Evolutionary conservation across 1,140 invertebrate genomes (phyloP).

Genomic region (Drosophila biarmipes): DNA sequence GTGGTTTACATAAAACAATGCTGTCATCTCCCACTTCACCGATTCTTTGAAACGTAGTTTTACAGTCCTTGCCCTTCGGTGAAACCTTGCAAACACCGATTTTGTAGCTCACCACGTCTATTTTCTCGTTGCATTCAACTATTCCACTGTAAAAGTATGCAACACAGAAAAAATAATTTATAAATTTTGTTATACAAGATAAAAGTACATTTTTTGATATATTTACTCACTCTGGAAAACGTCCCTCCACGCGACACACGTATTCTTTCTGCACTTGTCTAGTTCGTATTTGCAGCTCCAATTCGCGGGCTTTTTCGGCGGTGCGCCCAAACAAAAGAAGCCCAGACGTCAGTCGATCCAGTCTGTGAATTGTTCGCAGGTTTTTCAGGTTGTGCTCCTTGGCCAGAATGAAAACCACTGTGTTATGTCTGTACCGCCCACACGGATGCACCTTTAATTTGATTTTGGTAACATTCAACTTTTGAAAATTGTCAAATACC

Average conservation of each 20-base stretch:
- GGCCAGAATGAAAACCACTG: slow-evolving; percentile 97
- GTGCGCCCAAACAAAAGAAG: slow-evolving; percentile 96
- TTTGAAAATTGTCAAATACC: slow-evolving; percentile 84
- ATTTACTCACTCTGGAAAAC: slow-evolving; percentile 96
- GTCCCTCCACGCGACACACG: slow-evolving; percentile 97
- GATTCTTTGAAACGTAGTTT: slow-evolving; percentile 94
- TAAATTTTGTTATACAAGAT: background rate
- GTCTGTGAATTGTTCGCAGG: slow-evolving; percentile 94
- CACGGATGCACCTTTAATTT: slow-evolving; percentile 95
- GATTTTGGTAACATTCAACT: background rate
- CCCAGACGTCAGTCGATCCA: slow-evolving; percentile 97
- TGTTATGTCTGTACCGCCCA: slow-evolving; percentile 98
- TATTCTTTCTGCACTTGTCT: slow-evolving; percentile 98
- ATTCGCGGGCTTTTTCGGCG: slow-evolving; percentile 95
- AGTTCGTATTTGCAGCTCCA: slow-evolving; percentile 97
- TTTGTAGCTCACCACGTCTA: slow-evolving; percentile 97
- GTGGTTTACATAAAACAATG: slow-evolving; percentile 96
- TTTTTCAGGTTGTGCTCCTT: slow-evolving; percentile 98
- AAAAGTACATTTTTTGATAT: background rate
- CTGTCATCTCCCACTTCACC: slow-evolving; percentile 95
- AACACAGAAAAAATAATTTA: background rate
- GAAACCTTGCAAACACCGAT: slow-evolving; percentile 97
- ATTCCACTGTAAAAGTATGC: slow-evolving; percentile 87
- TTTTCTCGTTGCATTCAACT: slow-evolving; percentile 94
- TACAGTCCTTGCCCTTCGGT: slow-evolving; percentile 94